phyloP scores from a whole-genome alignment of 1,140 invertebrate genomes.

The Trypoxylus dichotomus region DNA sequence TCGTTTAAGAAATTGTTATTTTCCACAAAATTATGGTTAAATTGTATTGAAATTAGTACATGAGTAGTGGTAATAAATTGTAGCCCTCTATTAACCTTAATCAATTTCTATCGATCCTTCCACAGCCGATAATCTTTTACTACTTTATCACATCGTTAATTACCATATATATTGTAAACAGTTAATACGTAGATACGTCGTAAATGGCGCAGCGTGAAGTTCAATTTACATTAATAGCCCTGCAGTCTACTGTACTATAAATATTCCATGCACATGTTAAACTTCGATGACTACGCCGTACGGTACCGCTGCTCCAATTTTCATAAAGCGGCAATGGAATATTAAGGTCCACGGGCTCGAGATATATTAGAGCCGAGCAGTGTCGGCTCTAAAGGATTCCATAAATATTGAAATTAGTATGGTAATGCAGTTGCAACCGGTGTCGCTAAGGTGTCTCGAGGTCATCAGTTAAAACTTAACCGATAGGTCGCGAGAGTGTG shows the following conservation, averaged over 20 bases:
- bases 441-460: background rate
- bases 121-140: background rate
- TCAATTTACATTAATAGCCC: slow-evolving; percentile 16
- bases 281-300: background rate
- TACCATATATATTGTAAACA: background rate
- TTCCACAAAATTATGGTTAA: too few relatives aligned
- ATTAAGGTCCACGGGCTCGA: background rate
- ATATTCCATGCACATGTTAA: slow-evolving; percentile 12
- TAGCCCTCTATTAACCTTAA: too few relatives aligned
- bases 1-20: too few relatives aligned
- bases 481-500: background rate
- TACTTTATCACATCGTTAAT: background rate
- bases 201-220: background rate
- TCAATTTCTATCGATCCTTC: too few relatives aligned
- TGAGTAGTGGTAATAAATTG: too few relatives aligned
- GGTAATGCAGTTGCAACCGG: slow-evolving; percentile 24
- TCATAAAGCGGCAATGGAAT: slow-evolving; percentile 16
- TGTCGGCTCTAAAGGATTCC: slow-evolving; percentile 6
- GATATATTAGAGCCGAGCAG: background rate
- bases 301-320: slow-evolving; percentile 5
- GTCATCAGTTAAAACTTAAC: slow-evolving; percentile 11
- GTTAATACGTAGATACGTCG: background rate
- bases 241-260: background rate
- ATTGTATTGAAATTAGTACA: too few relatives aligned
- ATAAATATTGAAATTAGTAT: slow-evolving; percentile 26